Evolutionary conservation across 1,140 invertebrate species (phyloP), one percentile per base, ranked within the genome.

Genomic region (Amphibalanus amphitrite): DNA sequence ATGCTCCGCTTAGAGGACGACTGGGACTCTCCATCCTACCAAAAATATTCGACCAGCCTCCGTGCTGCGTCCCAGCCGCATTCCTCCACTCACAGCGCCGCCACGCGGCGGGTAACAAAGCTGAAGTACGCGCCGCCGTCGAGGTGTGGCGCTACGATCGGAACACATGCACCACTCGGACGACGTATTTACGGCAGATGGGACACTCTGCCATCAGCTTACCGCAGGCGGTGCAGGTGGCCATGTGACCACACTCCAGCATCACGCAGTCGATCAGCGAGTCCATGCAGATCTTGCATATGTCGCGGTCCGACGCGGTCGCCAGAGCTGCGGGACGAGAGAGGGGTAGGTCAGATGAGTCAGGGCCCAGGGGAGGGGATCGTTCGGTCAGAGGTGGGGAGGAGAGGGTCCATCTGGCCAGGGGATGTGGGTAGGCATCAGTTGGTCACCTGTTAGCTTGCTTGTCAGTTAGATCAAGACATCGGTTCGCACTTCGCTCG

Each of bases 251-350:
- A 82, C 93, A 95, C 80, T 95, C 92, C 71, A 95, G 81, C 76
- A 95, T 85, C n/a, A 95, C 91, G 82, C 92, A 95, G 81, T 95
- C 91, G 72, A 95, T 88, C 26, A 88, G 86, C 38, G 89, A 88
- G 82, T 93, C 92, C 89, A 94, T 92, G 81, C 93, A 95, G 75
- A 95, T 91, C 83, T 94, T 94, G 79, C 93, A 95, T 29, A 91
- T 78, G 76, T 91, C 88, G 76, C 90, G 87, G 71, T 89, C 84
- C 30, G 84, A 80, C 70, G 87, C 78, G 72, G 79, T 82, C 71
- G 89, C 86, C 47, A 82, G 77, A 74, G 83, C 85, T 83, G 75
- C 67, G 79, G 79, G 69, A 64, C n/a, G 69, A 71, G 69, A 29
- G 70, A 29, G 70, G 71, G n/a, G n/a, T n/a, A n/a, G n/a, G n/a